Base-by-base conservation (phyloP, 2,113 vertebrate genomes). In the Chaetodon trifascialis region DNA sequence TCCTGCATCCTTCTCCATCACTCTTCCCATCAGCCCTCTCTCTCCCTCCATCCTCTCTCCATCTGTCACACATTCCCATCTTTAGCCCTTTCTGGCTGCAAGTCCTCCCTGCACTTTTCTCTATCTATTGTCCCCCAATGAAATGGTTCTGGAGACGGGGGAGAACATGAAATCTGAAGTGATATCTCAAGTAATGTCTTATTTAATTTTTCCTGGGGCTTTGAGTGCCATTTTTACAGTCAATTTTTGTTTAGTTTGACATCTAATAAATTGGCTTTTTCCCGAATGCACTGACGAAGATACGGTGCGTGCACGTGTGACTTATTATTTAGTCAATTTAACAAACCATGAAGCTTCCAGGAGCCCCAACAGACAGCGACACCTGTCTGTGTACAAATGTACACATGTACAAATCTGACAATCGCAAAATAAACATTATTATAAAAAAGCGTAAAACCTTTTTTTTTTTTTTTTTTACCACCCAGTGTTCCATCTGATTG, bases 21-120 rank as follows among this genome's bases (percentile, higher is more conserved):
- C 19, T 71, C 75, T 47, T 40, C 49, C 54, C 64, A 42, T 67
- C 73, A 58, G 21, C 11, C 23, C 11, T 7, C 19, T 5, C 59
- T 70, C 38, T 64, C 60, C 69, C 65, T 75, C 49, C 38, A 40
- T 40, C 38, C 38, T 3, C 38, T 40, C 5, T 40, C 38, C 60
- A 83, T 36, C 44, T 70, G 83, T 73, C 86, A 83, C 58, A 76
- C 72, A 69, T 25, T 47, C 44, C 64, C 21, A 34, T 40, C 68
- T 34, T 44, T 38, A 44, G 36, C 59, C 44, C 40, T 58, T 23
- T 54, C 55, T 34, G 21, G 10, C 47, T 54, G 65, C 36, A 42
- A n/a, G 56, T 36, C 36, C 21, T 42, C 3, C 34, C 10, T 38
- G 9, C 9, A 10, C n/a, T 40, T 15, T 55, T 47, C n/a, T 19